Evolutionary conservation across 1,140 invertebrate genomes (phyloP).

Genomic region (Diploscapter pachys): DNA sequence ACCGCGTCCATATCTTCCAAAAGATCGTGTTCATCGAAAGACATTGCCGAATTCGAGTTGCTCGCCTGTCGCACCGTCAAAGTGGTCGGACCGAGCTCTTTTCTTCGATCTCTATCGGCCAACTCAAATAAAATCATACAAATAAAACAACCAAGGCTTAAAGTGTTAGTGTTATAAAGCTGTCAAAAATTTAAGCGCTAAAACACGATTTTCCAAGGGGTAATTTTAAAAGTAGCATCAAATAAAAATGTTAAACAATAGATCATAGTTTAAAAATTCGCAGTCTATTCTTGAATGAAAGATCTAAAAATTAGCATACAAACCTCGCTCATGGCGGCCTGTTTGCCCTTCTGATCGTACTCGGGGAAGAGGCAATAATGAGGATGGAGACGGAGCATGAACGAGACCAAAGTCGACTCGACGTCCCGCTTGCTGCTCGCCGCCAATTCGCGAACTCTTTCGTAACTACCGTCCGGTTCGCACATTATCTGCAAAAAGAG

Average conservation of each 20-base stretch:
- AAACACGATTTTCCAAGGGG: neutral
- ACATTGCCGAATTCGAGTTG: neutral
- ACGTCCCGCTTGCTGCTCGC: slow-evolving; percentile 35
- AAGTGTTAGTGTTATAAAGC: slow-evolving; percentile 4
- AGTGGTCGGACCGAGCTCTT: slow-evolving; percentile 3
- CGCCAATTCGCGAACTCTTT: slow-evolving; percentile 35
- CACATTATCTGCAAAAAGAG: slow-evolving; percentile 25
- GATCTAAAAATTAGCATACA: slow-evolving; percentile 2
- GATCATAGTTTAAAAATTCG: neutral
- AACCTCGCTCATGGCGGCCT: slow-evolving; percentile 24
- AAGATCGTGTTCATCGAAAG: neutral
- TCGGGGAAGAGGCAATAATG: slow-evolving; percentile 22
- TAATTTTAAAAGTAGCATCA: too few species aligned
- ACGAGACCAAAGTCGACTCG: slow-evolving; percentile 28
- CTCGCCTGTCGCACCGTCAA: too few species aligned
- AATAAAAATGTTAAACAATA: slow-evolving; percentile 14
- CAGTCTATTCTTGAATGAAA: slow-evolving; percentile 1
- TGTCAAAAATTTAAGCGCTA: slow-evolving; percentile 22
- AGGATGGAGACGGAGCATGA: slow-evolving; percentile 33
- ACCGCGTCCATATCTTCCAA: neutral
- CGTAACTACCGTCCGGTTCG: slow-evolving; percentile 34
- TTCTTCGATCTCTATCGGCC: slow-evolving; percentile 10
- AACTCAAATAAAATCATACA: too few species aligned
- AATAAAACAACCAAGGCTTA: slow-evolving; percentile 4
- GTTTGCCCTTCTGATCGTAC: slow-evolving; percentile 24